phyloP scores from a whole-genome alignment of 2,888 invertebrate species.

The Therioaphis trifolii region DNA sequence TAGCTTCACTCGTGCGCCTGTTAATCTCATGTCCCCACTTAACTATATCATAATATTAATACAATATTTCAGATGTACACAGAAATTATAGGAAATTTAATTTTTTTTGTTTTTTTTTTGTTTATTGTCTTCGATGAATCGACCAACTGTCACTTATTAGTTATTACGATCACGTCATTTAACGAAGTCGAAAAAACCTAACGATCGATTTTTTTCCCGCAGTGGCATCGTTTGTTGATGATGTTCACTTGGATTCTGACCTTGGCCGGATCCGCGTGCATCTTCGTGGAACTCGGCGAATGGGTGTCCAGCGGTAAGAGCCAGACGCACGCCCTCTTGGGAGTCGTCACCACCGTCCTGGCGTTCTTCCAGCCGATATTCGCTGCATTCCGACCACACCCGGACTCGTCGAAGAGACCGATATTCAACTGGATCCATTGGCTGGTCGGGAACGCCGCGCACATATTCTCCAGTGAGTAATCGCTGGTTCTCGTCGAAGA shows the following conservation, averaged over 20 bases:
- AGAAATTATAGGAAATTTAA: too few relatives aligned
- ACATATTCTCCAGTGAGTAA: slow-evolving; percentile 87
- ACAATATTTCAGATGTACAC: too few relatives aligned
- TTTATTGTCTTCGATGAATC: too few relatives aligned
- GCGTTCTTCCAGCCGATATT: slow-evolving; percentile 89
- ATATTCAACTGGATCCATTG: slow-evolving; percentile 94
- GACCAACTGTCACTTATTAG: too few relatives aligned
- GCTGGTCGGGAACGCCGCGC: slow-evolving; percentile 87
- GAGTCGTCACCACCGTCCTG: slow-evolving; percentile 80
- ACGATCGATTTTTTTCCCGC: slow-evolving; percentile 63
- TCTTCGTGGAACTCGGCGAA: slow-evolving; percentile 82
- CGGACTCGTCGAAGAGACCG: slow-evolving; percentile 81
- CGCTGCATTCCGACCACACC: slow-evolving; percentile 87
- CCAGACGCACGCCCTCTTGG: slow-evolving; percentile 87
- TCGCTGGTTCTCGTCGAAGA: too few relatives aligned
- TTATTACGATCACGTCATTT: too few relatives aligned
- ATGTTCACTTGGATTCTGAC: slow-evolving; percentile 83
- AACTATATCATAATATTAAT: too few relatives aligned
- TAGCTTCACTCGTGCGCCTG: too few relatives aligned
- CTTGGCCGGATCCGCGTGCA: slow-evolving; percentile 81
- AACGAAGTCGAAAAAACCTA: too few relatives aligned
- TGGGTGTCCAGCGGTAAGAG: slow-evolving; percentile 78
- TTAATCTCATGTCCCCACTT: too few relatives aligned
- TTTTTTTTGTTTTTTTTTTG: too few relatives aligned
- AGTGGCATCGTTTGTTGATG: slow-evolving; percentile 92